phyloP scores from a whole-genome alignment of 2,113 vertebrate species.

The Scophthalmus maximus region DNA sequence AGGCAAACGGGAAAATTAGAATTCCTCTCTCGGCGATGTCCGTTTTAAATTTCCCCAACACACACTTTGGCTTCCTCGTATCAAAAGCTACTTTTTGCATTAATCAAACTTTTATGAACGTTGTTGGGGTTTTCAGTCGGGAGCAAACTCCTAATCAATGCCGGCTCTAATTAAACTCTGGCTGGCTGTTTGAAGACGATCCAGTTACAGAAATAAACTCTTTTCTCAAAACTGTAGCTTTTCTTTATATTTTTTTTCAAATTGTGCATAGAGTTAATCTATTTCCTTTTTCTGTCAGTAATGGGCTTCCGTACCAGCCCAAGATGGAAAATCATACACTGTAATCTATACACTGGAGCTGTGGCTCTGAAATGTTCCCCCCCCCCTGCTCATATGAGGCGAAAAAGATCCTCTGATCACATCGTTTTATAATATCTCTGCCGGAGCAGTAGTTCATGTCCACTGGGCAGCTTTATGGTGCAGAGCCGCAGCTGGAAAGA shows the following conservation, averaged over 20 bases:
- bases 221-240: neutral
- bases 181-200: neutral
- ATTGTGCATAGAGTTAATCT: neutral
- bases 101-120: slow-evolving; percentile 12
- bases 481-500: slow-evolving; percentile 11
- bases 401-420: slow-evolving; percentile 29
- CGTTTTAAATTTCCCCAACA: slow-evolving; percentile 12
- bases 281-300: neutral
- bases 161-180: slow-evolving; percentile 28
- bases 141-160: slow-evolving; percentile 14
- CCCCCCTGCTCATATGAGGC: no score
- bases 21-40: neutral
- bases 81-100: neutral
- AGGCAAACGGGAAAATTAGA: slow-evolving; percentile 8
- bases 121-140: neutral
- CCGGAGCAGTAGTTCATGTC: slow-evolving; percentile 22
- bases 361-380: slow-evolving; percentile 12
- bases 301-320: neutral
- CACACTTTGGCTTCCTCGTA: neutral
- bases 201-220: no score
- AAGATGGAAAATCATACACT: no score
- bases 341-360: slow-evolving; percentile 14
- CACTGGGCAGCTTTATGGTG: slow-evolving; percentile 42
- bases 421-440: slow-evolving; percentile 46
- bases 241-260: no score